A percentile compares a stretch with the other conserved stretches of the same genome.
These are phyloP conservation scores for Microctonus aethiopoides DNA, from an alignment of 2,888 invertebrate genomes.

Conservation along the genomic window DNA sequence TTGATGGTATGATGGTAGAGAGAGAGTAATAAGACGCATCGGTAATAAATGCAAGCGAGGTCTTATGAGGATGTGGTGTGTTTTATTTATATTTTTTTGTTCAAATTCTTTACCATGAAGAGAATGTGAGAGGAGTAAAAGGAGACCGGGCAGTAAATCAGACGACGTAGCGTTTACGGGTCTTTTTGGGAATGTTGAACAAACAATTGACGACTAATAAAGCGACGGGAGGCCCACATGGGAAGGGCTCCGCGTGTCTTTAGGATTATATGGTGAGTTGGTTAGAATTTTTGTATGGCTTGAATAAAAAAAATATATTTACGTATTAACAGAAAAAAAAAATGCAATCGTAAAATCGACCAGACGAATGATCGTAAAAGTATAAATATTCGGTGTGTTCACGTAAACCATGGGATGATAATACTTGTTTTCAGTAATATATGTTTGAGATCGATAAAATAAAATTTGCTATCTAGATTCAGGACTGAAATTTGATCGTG, in stretches of 20 bases:
- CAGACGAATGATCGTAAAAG: conserved; percentile 34
- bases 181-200: conserved; percentile 66
- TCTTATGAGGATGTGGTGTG: conserved; percentile 21
- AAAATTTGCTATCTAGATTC: conserved; percentile 12
- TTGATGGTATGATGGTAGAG: not conserved
- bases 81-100: conserved; percentile 15
- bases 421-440: not conserved
- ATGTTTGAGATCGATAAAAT: conserved; percentile 10
- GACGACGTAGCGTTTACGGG: conserved; percentile 61
- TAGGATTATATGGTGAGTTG: conserved; percentile 23
- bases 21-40: conserved; percentile 12
- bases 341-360: conserved; percentile 33
- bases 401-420: conserved; percentile 27
- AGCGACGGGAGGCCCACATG: conserved; percentile 59
- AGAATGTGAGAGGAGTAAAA: conserved; percentile 31
- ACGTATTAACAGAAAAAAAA: not conserved
- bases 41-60: conserved; percentile 16
- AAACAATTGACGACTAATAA: conserved; percentile 67
- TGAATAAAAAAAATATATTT: not conserved
- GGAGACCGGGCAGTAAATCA: conserved; percentile 60
- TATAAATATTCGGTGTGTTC: conserved; percentile 24
- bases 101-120: conserved; percentile 9
- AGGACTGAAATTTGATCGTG: conserved; percentile 10
- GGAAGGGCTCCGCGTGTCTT: conserved; percentile 47
- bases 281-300: conserved; percentile 11